These are phyloP conservation scores for Nysson spinosus DNA, from an alignment of 2,888 invertebrate species.

Conservation along the genomic window DNA sequence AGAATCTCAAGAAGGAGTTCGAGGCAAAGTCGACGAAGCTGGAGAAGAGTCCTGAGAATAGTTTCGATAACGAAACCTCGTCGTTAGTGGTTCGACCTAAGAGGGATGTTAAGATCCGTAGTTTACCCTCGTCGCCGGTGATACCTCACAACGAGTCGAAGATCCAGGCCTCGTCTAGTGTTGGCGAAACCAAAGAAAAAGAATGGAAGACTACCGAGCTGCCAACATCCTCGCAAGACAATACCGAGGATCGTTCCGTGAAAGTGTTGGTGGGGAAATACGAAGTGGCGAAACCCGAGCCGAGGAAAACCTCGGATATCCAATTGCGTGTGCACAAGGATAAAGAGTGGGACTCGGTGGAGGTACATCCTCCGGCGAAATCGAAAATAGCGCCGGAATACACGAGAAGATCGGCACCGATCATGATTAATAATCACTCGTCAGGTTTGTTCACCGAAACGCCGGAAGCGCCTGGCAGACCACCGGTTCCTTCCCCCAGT, in stretches of 20 bases:
- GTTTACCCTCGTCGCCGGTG: constrained; percentile 80
- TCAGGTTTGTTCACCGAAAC: constrained; percentile 49
- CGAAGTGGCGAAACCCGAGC: constrained; percentile 78
- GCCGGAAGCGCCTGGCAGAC: constrained; percentile 73
- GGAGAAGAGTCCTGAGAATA: constrained; percentile 68
- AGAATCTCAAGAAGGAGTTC: constrained; percentile 92
- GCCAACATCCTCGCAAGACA: constrained; percentile 56
- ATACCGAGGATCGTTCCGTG: constrained; percentile 84
- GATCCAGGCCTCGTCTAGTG: constrained; percentile 64
- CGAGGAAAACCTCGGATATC: constrained; percentile 64
- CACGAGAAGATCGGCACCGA: constrained; percentile 71
- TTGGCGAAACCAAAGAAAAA: constrained; percentile 65
- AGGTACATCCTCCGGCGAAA: constrained; percentile 71
- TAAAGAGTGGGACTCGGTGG: constrained; percentile 63
- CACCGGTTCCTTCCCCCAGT: constrained; percentile 79
- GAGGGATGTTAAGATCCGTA: constrained; percentile 70
- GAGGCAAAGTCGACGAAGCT: constrained; percentile 84
- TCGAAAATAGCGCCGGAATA: constrained; percentile 72
- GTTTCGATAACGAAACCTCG: constrained; percentile 41
- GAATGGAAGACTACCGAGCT: constrained; percentile 46
- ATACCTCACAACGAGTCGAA: constrained; percentile 79
- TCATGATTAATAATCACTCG: constrained; percentile 67
- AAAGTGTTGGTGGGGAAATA: constrained; percentile 87
- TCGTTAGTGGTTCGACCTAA: constrained; percentile 55
- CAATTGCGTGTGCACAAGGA: constrained; percentile 67